Evolutionary conservation across 2,888 invertebrate species (phyloP), one percentile per base, ranked within the genome.

Genomic region (Corythucha ciliata): DNA sequence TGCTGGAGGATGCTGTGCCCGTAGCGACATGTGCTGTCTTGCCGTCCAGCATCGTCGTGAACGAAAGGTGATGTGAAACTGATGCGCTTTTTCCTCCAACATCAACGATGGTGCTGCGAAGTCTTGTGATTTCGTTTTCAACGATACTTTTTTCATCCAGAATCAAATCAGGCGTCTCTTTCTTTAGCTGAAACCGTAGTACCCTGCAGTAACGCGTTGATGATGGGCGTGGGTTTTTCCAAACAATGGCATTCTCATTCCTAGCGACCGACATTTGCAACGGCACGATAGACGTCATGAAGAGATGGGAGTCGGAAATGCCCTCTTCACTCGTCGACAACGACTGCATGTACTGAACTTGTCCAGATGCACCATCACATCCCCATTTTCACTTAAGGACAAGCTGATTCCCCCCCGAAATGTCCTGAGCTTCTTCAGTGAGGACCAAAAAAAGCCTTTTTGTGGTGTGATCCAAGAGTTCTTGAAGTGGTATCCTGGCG

Each of bases 191-290:
- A 49, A 64, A 59, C 58, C 59, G 62, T 47, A 64, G 42, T 16
- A 62, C 49, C 62, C 58, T 56, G n/a, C n/a, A n/a, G n/a, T n/a
- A n/a, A n/a, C n/a, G n/a, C 6, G 62, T 61, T 21, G 62, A 63
- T 22, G 58, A 46, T 12, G 62, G 61, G 24, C 61, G 41, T 32
- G 60, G 62, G 52, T 65, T 64, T 62, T 63, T 58, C 62, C 62
- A 62, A 50, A 64, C 48, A 36, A 59, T 49, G 54, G 58, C 61
- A 47, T 18, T 18, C 5, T 46, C 25, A 32, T 36, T 14, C n/a
- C n/a, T n/a, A 47, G 3, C 55, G 56, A 39, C 58, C 10, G 8
- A 10, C 29, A 29, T 10, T n/a, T 29, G 8, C 29, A 29, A 29
- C 8, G 29, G 29, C 29, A 29, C 29, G 12, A 29, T 8, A 12